Base-by-base conservation (phyloP, 2,113 vertebrate species). In the Rhombomys opimus region DNA sequence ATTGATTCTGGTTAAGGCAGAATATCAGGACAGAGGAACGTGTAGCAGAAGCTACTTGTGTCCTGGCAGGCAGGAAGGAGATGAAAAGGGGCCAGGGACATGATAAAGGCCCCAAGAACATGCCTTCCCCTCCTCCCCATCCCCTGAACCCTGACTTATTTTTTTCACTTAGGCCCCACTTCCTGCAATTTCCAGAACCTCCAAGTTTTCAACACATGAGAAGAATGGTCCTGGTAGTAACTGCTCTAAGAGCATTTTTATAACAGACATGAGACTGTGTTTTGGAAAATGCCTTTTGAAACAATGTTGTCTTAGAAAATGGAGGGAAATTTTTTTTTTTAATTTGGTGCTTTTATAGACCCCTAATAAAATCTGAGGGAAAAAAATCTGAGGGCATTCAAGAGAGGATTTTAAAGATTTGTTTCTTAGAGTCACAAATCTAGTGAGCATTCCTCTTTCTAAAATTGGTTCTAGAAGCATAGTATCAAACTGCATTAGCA, bases 181-280 rank as follows among this genome's bases (percentile, higher is more conserved):
- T 89, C 38, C 11, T 63, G 46, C 30, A 63, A 7, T 89, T 63
- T 76, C 54, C 6, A 35, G 27, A 76, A 35, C 18, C 1, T 67
- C 50, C 85, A 54, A n/a, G 68, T 88, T 52, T 54, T 38, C 32
- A 27, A 15, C 30, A n/a, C 35, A 6, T 17, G 14, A 57, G 86
- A 57, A 35, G 38, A 32, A 77, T 3, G 68, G 9, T 95, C 59
- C 87, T 96, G 70, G 41, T 89, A 95, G 95, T 67, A 96, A 84
- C 80, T 61, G 25, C 94, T 89, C 50, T 96, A 87, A 95, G 97
- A 97, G 61, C 25, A 76, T 93, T 96, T 96, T 96, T 90, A 86
- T 94, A 88, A 86, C 72, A 94, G 46, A 77, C 20, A 77, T 96
- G 94, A 95, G 75, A 73, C 59, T 18, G 81, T 88, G 15, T 90